Evolutionary conservation across 2,888 invertebrate species (phyloP).

Genomic region (Gryllus longicercus): DNA sequence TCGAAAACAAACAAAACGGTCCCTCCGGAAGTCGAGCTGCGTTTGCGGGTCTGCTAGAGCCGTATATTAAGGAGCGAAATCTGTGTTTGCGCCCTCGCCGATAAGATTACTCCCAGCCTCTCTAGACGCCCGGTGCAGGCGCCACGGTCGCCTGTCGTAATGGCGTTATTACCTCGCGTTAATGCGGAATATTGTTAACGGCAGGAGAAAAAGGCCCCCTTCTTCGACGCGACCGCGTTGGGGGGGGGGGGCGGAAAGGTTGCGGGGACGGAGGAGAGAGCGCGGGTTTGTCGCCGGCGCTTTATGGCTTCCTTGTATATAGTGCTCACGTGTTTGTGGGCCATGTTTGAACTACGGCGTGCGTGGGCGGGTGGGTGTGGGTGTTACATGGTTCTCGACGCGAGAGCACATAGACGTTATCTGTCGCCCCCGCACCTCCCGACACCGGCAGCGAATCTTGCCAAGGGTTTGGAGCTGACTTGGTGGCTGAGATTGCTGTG

Average conservation of each 20-base stretch:
- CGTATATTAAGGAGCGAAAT: background rate
- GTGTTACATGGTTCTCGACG: background rate
- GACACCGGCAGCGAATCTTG: background rate
- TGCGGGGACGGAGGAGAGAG: background rate
- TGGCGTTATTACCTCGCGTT: background rate
- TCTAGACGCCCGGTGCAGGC: background rate
- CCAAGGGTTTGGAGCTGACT: no score
- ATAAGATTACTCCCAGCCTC: background rate
- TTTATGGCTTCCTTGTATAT: background rate
- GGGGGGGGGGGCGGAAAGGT: background rate
- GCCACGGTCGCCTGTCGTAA: background rate
- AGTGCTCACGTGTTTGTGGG: slow-evolving; percentile 1
- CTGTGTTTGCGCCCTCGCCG: background rate
- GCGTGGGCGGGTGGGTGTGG: background rate
- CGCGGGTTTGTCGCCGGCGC: background rate
- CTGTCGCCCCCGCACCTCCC: background rate
- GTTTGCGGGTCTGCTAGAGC: background rate
- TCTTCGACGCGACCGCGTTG: background rate
- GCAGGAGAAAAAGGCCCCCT: slow-evolving; percentile 4
- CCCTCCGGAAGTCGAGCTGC: no score
- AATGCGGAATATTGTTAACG: slow-evolving; percentile 17
- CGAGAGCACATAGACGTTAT: background rate
- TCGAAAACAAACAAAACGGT: no score
- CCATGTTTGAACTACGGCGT: background rate
- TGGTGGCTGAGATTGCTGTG: no score